Base-by-base conservation (phyloP, 2,113 vertebrate species). In the Casuarius casuarius region DNA sequence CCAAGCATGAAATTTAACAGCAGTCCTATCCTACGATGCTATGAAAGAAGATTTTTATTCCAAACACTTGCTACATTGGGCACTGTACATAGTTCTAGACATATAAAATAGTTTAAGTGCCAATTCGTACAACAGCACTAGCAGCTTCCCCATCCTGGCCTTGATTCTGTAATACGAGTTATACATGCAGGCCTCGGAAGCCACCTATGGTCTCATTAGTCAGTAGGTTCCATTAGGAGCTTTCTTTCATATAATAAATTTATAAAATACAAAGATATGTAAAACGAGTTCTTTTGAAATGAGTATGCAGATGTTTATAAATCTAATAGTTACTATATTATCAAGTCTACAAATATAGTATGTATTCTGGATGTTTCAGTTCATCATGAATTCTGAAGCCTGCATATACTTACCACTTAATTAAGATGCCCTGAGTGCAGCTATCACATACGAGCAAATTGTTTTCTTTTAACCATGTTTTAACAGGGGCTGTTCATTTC, bases 1-100 rank as follows among this genome's bases (percentile, higher is more conserved):
- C 67, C 44, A 63, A 92, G 66, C n/a, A 49, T 44, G 67, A 87
- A 73, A 92, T 93, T 38, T 76, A 89, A 62, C 75, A 95, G 82
- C 54, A 87, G 73, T 7, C 62, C 46, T 33, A 35, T 51, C 63
- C 78, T 59, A 48, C 0, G 5, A 67, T 46, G 51, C n/a, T 73
- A 70, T 49, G 54, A 63, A 84, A 66, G 16, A 25, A 3, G 7
- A 33, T 2, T 56, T 22, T 28, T 62, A 31, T 25, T 3, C 2
- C 18, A 51, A 51, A 61, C 44, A 48, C 29, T 76, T 72, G 29
- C 65, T 71, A n/a, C 11, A 5, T 33, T 70, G 48, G 49, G 52
- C 35, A 13, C 44, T 35, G 48, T 19, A 59, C 12, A 35, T n/a
- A 61, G 67, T 58, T 88, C 61, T 48, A 49, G 33, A 66, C 9